Conservation (phyloP, 2,888 invertebrate species). For the Noctua janthe region DNA sequence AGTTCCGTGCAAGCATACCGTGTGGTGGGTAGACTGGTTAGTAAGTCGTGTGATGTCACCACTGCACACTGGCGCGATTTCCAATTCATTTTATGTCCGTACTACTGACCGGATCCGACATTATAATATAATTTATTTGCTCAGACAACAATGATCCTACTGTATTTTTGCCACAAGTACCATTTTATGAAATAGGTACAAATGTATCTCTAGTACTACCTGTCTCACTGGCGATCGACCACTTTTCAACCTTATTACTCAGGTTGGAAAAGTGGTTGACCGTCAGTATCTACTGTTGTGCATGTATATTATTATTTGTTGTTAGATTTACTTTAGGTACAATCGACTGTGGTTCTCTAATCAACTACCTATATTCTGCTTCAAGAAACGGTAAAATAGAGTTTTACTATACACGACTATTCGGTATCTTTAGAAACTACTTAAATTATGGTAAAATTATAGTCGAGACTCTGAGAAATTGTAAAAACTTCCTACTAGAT, state of each 20-base stretch:
- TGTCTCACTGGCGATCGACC: not conserved
- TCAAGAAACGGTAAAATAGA: constrained; percentile 28
- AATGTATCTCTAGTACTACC: not conserved
- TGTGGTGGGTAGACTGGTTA: no score
- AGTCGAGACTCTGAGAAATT: not conserved
- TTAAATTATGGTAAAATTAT: not conserved
- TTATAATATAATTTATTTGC: no score
- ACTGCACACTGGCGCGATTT: no score
- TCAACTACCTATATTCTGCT: constrained; percentile 53
- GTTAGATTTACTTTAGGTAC: constrained; percentile 18
- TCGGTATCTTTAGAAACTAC: not conserved
- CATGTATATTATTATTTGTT: constrained; percentile 12
- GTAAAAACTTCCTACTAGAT: not conserved
- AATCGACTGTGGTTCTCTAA: constrained; percentile 47
- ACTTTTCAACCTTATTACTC: not conserved
- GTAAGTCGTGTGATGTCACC: no score
- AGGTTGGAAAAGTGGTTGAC: not conserved
- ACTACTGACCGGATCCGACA: no score
- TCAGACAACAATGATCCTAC: no score
- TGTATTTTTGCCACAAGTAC: not conserved
- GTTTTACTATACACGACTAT: constrained; percentile 48
- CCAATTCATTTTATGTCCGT: no score
- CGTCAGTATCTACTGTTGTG: not conserved
- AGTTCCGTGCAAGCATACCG: no score
- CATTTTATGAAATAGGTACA: not conserved